These are phyloP conservation scores for Samia ricini DNA, from an alignment of 1,140 invertebrate species.

Conservation along the genomic window DNA sequence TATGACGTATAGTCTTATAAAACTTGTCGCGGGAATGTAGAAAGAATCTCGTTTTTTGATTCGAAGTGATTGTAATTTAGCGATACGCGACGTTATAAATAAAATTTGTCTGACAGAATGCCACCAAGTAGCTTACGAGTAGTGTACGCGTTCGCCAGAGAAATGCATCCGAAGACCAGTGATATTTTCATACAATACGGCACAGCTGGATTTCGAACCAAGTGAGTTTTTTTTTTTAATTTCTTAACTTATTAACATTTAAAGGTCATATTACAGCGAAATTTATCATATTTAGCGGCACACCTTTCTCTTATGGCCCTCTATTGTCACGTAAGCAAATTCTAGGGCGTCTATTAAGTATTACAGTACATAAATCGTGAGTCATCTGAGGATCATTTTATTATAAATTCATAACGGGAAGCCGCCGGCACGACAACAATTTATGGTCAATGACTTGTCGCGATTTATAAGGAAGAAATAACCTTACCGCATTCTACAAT, in stretches of 20 bases:
- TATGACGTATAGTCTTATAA: conserved; percentile 15
- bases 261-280: conserved; percentile 21
- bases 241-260: conserved; percentile 11
- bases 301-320: conserved; percentile 24
- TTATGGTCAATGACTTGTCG: conserved; percentile 61
- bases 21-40: conserved; percentile 66
- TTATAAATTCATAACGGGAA: conserved; percentile 60
- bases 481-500: conserved; percentile 8
- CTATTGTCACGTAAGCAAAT: conserved; percentile 61
- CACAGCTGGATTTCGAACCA: conserved; percentile 84
- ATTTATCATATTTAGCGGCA: conserved; percentile 11
- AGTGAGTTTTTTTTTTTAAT: conserved; percentile 75
- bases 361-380: conserved; percentile 42
- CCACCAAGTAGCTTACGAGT: conserved; percentile 77
- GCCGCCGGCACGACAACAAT: conserved; percentile 30
- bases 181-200: conserved; percentile 82
- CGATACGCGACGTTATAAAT: conserved; percentile 67
- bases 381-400: conserved; percentile 57
- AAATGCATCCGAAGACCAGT: conserved; percentile 84
- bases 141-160: conserved; percentile 84
- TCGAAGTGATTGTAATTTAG: conserved; percentile 68
- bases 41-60: conserved; percentile 68
- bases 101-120: conserved; percentile 65
- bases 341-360: background rate
- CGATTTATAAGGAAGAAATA: conserved; percentile 33